Evolutionary conservation across 2,888 invertebrate genomes (phyloP), one percentile per base, ranked within the genome.

Genomic region (Eristalis tenax): DNA sequence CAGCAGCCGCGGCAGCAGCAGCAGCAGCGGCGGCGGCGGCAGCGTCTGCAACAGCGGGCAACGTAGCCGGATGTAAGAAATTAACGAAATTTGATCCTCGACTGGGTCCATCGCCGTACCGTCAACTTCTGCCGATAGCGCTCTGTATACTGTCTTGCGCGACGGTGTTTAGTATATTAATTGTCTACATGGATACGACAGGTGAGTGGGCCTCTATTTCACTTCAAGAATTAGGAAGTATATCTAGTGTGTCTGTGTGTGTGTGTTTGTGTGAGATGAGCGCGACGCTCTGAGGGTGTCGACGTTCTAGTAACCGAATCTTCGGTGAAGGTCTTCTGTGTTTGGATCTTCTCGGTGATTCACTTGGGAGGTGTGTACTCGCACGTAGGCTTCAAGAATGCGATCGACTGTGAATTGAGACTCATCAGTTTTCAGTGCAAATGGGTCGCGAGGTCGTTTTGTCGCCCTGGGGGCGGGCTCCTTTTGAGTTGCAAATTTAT

Each of bases 181-280:
- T 97, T 63, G 95, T 97, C 89, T 97, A 96, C 92, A 96, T 96
- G 95, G 96, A 97, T 92, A 96, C 96, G 90, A 96, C 95, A 93
- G 96, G 96, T 96, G 93, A 94, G 92, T 90, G 71, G 43, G 13
- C 26, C 22, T 73, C 23, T 56, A 40, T 73, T 73, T 26, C 56
- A 56, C 56, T 74, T 28, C 50, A 50, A 43, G 61, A 50, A 59
- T 66, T 75, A 35, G 61, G 74, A 75, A 75, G 75, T 81, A 57
- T 81, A 23, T 56, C 32, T 32, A 32, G 32, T 10, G 32, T 6
- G 32, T 10, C 4, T 28, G 4, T 5, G 5, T 28, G 28, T 32
- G 8, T 32, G 32, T 0, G 32, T 59, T 26, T 0, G 26, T 26
- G 59, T 11, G 50, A 50, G 50, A 59, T 59, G 26, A 59, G 15